Percentiles rank a stretch among this genome's conserved stretches.
These are phyloP conservation scores for Gnathonemus longibarbis DNA, from an alignment of 2,113 vertebrate species.

Conservation along the genomic window DNA sequence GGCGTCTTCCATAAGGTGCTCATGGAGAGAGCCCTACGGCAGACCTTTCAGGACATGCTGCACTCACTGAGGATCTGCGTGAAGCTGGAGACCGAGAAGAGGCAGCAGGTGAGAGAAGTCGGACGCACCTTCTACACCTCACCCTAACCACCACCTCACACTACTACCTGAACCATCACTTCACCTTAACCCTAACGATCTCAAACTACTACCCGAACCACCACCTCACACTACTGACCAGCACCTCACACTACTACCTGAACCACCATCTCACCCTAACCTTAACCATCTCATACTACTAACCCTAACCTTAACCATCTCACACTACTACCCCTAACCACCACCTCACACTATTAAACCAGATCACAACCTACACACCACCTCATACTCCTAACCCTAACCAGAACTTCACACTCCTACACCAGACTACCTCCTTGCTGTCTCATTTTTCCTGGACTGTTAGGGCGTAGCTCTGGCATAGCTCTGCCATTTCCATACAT, in stretches of 20 bases:
- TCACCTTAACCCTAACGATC: neutral
- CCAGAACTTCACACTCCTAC: neutral
- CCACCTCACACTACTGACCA: neutral
- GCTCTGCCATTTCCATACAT: neutral
- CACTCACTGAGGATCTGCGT: conserved; percentile 82
- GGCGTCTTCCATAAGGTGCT: conserved; percentile 90
- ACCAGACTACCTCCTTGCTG: neutral
- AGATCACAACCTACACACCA: neutral
- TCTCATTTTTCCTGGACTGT: neutral
- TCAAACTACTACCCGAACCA: neutral
- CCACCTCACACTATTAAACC: neutral
- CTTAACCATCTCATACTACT: neutral
- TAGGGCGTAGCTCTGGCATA: neutral
- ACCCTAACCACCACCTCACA: neutral
- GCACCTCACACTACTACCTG: neutral
- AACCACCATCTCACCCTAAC: neutral
- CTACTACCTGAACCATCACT: neutral
- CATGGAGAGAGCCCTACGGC: conserved; percentile 82
- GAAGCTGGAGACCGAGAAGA: conserved; percentile 90
- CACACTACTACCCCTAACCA: neutral
- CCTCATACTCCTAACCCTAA: neutral
- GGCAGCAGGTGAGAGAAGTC: conserved; percentile 76
- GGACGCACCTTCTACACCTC: neutral
- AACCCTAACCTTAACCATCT: neutral
- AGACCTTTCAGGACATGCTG: conserved; percentile 81